phyloP scores from a whole-genome alignment of 2,113 vertebrate genomes.

The Sinocyclocheilus grahami region DNA sequence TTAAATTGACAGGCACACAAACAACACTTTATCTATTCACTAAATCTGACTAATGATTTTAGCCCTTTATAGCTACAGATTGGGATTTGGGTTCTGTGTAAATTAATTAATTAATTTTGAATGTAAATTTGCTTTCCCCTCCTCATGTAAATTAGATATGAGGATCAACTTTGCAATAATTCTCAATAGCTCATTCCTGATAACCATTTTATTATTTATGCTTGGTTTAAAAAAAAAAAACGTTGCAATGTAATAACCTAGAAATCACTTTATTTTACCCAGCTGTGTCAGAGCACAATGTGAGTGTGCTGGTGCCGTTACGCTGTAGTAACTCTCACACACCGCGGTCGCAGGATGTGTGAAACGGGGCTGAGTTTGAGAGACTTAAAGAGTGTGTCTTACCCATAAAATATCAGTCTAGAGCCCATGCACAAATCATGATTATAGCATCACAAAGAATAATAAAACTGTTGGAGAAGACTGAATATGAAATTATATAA shows the following conservation, averaged over 20 bases:
- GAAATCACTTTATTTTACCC: neutral
- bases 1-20: neutral
- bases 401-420: slow-evolving; percentile 16
- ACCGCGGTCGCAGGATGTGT: neutral
- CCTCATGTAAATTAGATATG: neutral
- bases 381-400: neutral
- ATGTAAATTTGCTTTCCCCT: neutral
- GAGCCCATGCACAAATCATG: slow-evolving; percentile 9
- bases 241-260: neutral
- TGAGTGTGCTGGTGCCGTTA: neutral
- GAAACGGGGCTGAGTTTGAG: neutral
- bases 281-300: neutral
- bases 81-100: neutral
- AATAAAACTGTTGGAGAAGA: slow-evolving; percentile 40
- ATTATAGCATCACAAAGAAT: slow-evolving; percentile 32
- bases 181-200: neutral
- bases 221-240: neutral
- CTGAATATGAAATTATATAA: slow-evolving; percentile 40
- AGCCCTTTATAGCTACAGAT: neutral
- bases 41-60: slow-evolving; percentile 10
- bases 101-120: neutral
- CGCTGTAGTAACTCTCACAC: neutral
- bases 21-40: neutral
- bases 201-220: neutral
- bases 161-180: neutral